phyloP scores from a whole-genome alignment of 2,888 invertebrate species.

The Melinaea menophilus region DNA sequence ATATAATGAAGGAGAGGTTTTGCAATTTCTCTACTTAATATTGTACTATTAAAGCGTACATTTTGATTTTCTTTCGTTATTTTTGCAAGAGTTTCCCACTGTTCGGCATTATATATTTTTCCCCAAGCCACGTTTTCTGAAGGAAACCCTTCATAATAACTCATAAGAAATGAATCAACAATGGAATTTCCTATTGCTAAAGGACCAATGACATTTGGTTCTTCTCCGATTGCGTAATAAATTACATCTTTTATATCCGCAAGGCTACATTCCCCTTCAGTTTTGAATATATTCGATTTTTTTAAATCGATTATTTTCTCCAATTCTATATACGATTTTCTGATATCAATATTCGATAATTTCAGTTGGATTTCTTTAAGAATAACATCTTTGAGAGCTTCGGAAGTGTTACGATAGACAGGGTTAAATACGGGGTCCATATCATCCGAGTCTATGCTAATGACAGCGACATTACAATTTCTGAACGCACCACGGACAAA shows the following conservation, averaged over 20 bases:
- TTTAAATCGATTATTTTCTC: conserved; percentile 51
- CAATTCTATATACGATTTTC: conserved; percentile 42
- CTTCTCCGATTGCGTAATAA: conserved; percentile 41
- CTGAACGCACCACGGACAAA: conserved; percentile 53
- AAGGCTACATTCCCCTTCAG: conserved; percentile 48
- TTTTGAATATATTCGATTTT: conserved; percentile 47
- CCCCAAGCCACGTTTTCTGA: conserved; percentile 58
- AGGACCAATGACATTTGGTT: conserved; percentile 52
- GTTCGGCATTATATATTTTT: conserved; percentile 39
- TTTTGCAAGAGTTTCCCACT: conserved; percentile 48
- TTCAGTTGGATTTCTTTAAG: conserved; percentile 47
- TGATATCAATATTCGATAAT: conserved; percentile 41
- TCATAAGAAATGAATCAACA: conserved; percentile 60
- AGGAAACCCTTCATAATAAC: conserved; percentile 55
- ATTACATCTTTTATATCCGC: conserved; percentile 38
- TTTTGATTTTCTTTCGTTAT: conserved; percentile 49
- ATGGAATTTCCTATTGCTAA: conserved; percentile 45
- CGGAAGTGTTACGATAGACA: conserved; percentile 42
- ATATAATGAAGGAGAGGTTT: conserved; percentile 49
- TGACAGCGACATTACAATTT: conserved; percentile 46
- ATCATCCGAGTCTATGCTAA: conserved; percentile 39
- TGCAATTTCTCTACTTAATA: conserved; percentile 45
- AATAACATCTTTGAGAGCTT: conserved; percentile 38
- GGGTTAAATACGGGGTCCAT: conserved; percentile 54
- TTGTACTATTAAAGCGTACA: conserved; percentile 50